Evolutionary conservation across 2,797 vertebrate species (phyloP).

Genomic region (Pelodytes ibericus): DNA sequence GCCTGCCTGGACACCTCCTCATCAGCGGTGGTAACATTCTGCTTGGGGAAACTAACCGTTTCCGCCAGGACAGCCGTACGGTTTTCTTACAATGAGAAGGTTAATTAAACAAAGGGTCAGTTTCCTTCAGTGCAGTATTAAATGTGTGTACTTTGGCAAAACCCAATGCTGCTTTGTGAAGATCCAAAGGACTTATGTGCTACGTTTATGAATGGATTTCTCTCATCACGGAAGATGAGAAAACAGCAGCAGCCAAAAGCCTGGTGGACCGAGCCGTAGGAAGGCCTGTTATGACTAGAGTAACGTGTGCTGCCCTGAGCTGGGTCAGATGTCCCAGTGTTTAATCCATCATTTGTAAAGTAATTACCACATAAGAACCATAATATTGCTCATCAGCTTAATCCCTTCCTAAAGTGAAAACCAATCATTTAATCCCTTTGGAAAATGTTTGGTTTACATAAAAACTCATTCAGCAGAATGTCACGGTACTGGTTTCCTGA

Average conservation of each 20-base stretch:
- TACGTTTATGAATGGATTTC: constrained; percentile 8
- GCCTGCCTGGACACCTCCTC: neutral
- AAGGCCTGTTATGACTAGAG: neutral
- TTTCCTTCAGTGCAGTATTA: constrained; percentile 19
- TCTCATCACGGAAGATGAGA: neutral
- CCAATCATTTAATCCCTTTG: too few species aligned
- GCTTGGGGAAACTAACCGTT: constrained; percentile 11
- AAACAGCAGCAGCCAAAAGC: too few species aligned
- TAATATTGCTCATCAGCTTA: too few species aligned
- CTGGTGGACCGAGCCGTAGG: neutral
- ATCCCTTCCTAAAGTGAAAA: too few species aligned
- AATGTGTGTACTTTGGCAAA: constrained; percentile 36
- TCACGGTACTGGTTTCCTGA: too few species aligned
- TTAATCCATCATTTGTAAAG: neutral
- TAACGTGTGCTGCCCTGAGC: too few species aligned
- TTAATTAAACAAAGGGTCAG: constrained; percentile 37
- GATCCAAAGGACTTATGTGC: neutral
- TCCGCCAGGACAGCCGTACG: neutral
- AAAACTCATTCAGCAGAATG: too few species aligned
- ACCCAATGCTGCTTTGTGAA: neutral
- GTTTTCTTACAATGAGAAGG: constrained; percentile 26
- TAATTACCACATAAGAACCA: neutral
- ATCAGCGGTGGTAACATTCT: constrained; percentile 11
- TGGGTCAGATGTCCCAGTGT: neutral
- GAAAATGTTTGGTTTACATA: too few species aligned